A percentile compares a stretch with the other conserved stretches of the same genome.
Conservation (phyloP, 2,888 invertebrate species). For the Spodoptera exigua region DNA sequence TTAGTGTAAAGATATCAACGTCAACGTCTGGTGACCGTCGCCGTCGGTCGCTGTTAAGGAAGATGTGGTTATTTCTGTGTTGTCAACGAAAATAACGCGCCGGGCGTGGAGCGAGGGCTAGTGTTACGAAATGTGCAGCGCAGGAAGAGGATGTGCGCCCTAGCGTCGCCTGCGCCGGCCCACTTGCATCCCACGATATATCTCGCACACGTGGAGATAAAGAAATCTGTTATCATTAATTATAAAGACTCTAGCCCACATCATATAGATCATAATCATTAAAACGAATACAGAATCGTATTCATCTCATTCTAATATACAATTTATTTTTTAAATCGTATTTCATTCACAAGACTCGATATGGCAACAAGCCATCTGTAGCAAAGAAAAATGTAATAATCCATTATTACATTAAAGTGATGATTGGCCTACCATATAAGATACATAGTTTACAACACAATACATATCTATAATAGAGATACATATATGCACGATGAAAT, state of each 20-base stretch:
- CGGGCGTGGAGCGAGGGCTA: constrained; percentile 72
- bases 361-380: too few species aligned
- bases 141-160: constrained; percentile 86
- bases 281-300: background rate
- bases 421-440: too few species aligned
- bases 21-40: constrained; percentile 81
- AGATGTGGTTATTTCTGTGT: constrained; percentile 86
- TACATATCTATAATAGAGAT: background rate
- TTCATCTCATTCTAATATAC: background rate
- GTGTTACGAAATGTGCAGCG: constrained; percentile 81
- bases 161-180: constrained; percentile 34
- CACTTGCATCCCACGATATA: constrained; percentile 30
- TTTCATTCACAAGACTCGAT: too few species aligned
- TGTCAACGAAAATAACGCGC: constrained; percentile 87
- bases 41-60: constrained; percentile 79
- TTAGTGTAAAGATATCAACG: constrained; percentile 88
- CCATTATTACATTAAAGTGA: too few species aligned
- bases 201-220: constrained; percentile 30
- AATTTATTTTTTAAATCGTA: too few species aligned
- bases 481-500: background rate
- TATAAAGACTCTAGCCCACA: constrained; percentile 8
- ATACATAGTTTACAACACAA: too few species aligned
- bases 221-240: constrained; percentile 33
- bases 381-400: too few species aligned
- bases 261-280: constrained; percentile 23